Conservation (phyloP, 2,113 vertebrate genomes). For the Rhynchopsitta pachyrhyncha region DNA sequence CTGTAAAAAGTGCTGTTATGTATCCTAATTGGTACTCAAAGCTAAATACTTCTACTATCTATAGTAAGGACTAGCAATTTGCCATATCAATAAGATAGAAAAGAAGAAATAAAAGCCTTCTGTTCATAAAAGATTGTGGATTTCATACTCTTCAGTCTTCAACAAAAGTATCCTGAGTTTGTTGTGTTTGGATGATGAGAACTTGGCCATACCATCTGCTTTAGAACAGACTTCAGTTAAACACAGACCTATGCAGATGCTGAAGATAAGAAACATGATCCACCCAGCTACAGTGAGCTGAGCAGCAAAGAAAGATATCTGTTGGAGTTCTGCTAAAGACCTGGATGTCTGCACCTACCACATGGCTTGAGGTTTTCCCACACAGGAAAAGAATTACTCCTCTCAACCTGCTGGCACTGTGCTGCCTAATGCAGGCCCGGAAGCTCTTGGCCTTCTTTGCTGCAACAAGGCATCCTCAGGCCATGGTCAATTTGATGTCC, state of each 20-base stretch:
- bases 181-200: background rate
- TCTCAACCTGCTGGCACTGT: background rate
- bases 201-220: background rate
- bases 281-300: background rate
- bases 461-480: rapidly evolving
- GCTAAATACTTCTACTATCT: background rate
- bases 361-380: background rate
- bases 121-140: background rate
- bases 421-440: background rate
- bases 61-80: background rate
- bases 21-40: background rate
- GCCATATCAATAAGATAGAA: background rate
- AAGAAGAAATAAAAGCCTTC: background rate
- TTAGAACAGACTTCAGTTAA: background rate
- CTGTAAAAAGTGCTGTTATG: background rate
- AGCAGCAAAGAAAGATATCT: background rate
- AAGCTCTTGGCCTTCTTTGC: background rate
- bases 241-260: background rate
- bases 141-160: background rate
- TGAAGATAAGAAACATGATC: background rate
- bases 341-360: background rate
- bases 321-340: background rate
- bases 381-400: background rate
- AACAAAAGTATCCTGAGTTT: background rate
- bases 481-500: background rate